These are phyloP conservation scores for Pachymerium ferrugineum DNA, from an alignment of 2,888 invertebrate genomes.

Conservation along the genomic window DNA sequence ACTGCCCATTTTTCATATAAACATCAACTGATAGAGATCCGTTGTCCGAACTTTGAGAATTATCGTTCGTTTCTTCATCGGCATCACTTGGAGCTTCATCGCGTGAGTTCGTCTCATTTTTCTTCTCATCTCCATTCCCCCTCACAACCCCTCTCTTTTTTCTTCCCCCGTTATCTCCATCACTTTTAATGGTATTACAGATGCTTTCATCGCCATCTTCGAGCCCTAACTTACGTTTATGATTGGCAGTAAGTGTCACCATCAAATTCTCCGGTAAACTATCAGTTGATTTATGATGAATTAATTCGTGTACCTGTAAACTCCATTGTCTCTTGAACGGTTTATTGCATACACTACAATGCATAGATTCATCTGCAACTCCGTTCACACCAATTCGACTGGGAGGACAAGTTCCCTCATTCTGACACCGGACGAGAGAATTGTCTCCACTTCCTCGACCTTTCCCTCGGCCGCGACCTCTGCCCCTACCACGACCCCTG, in stretches of 20 bases:
- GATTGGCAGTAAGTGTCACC: background rate
- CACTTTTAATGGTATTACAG: background rate
- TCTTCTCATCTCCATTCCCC: background rate
- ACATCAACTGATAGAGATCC: conserved; percentile 20
- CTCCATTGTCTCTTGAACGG: conserved; percentile 33
- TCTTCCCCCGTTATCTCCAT: background rate
- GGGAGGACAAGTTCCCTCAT: background rate
- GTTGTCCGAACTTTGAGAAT: conserved; percentile 29
- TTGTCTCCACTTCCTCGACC: background rate
- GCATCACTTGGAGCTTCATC: background rate
- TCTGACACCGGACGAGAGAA: background rate
- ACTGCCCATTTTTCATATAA: background rate
- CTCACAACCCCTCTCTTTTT: background rate
- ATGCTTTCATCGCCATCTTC: background rate
- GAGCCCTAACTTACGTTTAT: conserved; percentile 17
- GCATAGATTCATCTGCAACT: background rate
- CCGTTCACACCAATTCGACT: background rate
- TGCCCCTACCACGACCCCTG: conserved; percentile 32
- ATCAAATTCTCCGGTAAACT: conserved; percentile 30
- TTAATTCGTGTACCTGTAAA: conserved; percentile 31
- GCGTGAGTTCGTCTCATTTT: background rate
- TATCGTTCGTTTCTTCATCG: conserved; percentile 28
- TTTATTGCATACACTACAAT: conserved; percentile 31
- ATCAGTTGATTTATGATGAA: conserved; percentile 25
- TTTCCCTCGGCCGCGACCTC: conserved; percentile 28